Conservation (phyloP, 2,888 invertebrate genomes). For the Orchesella flavescens region DNA sequence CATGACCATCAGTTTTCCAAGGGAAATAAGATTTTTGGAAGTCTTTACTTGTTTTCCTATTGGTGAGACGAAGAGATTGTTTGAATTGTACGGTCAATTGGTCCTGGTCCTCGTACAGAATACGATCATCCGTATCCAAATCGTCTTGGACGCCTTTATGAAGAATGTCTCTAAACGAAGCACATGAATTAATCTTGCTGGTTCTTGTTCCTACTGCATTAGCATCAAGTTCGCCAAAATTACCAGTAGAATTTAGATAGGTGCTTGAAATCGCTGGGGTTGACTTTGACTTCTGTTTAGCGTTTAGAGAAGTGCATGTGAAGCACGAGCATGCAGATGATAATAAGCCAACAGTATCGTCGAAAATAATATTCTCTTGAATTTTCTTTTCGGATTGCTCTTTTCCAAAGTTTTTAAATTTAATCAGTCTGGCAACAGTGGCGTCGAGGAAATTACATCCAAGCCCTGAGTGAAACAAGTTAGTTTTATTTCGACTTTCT, state of each 20-base stretch:
- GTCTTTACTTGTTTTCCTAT: slow-evolving; percentile 26
- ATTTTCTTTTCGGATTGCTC: slow-evolving; percentile 28
- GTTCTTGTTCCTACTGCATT: neutral
- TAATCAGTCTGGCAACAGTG: slow-evolving; percentile 23
- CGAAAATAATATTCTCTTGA: neutral
- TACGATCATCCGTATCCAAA: neutral
- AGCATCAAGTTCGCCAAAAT: slow-evolving; percentile 25
- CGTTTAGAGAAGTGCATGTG: neutral
- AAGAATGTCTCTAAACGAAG: neutral
- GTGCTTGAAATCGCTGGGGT: neutral
- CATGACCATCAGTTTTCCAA: slow-evolving; percentile 7
- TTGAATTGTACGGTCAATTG: slow-evolving; percentile 47
- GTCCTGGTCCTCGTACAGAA: slow-evolving; percentile 34
- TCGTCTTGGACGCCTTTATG: slow-evolving; percentile 2
- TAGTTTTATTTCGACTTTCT: slow-evolving; percentile 15
- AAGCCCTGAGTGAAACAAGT: slow-evolving; percentile 4
- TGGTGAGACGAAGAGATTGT: neutral
- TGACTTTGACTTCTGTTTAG: slow-evolving; percentile 7
- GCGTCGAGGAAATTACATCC: slow-evolving; percentile 43
- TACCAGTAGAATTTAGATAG: slow-evolving; percentile 22
- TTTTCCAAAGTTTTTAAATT: slow-evolving; percentile 47
- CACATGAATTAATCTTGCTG: slow-evolving; percentile 25
- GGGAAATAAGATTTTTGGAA: slow-evolving; percentile 16
- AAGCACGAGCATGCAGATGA: slow-evolving; percentile 25
- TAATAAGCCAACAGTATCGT: slow-evolving; percentile 7